Evolutionary conservation across 2,888 invertebrate species (phyloP), one percentile per base, ranked within the genome.

Genomic region (Drosophila kuntzei): DNA sequence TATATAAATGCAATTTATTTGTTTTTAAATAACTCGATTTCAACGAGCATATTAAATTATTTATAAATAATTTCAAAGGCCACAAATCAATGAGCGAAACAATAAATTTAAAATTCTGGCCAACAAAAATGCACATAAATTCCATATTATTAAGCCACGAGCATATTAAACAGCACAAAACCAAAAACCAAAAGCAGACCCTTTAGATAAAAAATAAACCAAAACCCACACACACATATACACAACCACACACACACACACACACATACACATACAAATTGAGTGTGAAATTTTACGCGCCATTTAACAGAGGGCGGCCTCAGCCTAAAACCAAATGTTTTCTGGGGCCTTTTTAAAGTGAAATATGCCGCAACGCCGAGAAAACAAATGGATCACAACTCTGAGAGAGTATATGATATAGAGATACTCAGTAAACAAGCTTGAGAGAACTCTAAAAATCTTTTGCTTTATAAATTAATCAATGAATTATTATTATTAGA

Each of bases 281-380:
- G 83, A 80, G 83, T 89, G 87, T 89, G 75, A 86, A 83, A 83
- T 89, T 89, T 77, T 72, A 89, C 78, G 81, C 84, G 68, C 77
- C 83, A 83, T 80, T 83, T 77, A 84, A 71, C 89, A 80, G 80
- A 57, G 59, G 60, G 50, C 59, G 55, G 70, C 59, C 51, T 7
- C 36, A 36, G 22, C 46, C 61, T 49, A 43, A 51, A 61, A 60
- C 54, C 47, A 69, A 69, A 64, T 63, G 60, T 73, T 67, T 50
- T 64, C 49, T 58, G 25, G 55, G 49, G 16, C 63, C 37, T 51
- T 69, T 74, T 69, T 65, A 43, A 73, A 74, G 39, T 69, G 64
- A 76, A 76, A 79, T 69, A 59, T 64, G 55, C 58, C 74, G 29
- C 50, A 62, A 47, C n/a, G 50, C 18, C 41, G 50, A 44, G n/a